A percentile compares a stretch with the other conserved stretches of the same genome.
Evolutionary conservation across 2,888 invertebrate genomes (phyloP).

Genomic region (Melipona bicolor): DNA sequence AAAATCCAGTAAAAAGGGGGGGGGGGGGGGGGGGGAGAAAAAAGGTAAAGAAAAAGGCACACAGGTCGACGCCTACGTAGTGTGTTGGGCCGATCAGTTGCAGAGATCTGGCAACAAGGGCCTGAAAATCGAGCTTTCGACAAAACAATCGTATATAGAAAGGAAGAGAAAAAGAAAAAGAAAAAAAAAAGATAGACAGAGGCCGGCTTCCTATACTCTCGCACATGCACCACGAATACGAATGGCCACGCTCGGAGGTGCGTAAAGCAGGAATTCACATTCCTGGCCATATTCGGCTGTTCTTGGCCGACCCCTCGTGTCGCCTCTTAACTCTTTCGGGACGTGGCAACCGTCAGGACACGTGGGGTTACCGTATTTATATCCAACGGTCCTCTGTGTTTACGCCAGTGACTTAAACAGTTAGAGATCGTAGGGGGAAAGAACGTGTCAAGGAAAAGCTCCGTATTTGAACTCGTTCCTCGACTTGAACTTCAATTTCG

Average conservation of each 20-base stretch:
- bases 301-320: slow-evolving; percentile 66
- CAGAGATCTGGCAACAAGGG: slow-evolving; percentile 52
- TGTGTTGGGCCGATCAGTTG: slow-evolving; percentile 46
- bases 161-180: background rate
- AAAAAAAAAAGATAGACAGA: slow-evolving; percentile 12
- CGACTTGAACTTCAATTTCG: slow-evolving; percentile 52
- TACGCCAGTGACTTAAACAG: slow-evolving; percentile 54
- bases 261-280: slow-evolving; percentile 78
- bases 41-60: background rate
- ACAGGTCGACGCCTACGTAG: slow-evolving; percentile 57
- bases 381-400: slow-evolving; percentile 49
- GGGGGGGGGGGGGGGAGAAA: background rate
- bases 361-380: slow-evolving; percentile 65
- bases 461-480: slow-evolving; percentile 47
- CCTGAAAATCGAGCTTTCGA: slow-evolving; percentile 70
- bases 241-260: slow-evolving; percentile 65
- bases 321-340: slow-evolving; percentile 75
- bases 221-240: slow-evolving; percentile 66
- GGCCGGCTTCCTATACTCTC: slow-evolving; percentile 51
- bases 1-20: slow-evolving; percentile 29
- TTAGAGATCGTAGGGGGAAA: slow-evolving; percentile 22
- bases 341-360: slow-evolving; percentile 63
- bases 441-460: slow-evolving; percentile 17
- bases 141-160: slow-evolving; percentile 68
- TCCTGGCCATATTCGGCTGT: slow-evolving; percentile 81